A percentile compares a stretch with the other conserved stretches of the same genome.
Evolutionary conservation across 2,113 vertebrate genomes (phyloP).

Genomic region (Cyprinodon variegatus): DNA sequence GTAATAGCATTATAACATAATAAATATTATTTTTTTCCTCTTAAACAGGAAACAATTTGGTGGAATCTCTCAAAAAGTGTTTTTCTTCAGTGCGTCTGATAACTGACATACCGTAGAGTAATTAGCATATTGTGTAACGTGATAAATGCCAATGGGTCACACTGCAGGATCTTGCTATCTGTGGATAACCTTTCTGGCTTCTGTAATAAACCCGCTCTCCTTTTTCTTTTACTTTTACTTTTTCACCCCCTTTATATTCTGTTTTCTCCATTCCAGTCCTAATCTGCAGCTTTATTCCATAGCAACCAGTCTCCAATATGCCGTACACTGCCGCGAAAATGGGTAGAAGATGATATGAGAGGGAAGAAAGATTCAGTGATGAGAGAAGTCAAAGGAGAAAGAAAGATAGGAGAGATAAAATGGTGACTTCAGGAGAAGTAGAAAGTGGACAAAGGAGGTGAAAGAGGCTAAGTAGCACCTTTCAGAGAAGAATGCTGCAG

Average conservation of each 20-base stretch:
- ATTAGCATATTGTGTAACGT: constrained; percentile 28
- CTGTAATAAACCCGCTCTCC: no score
- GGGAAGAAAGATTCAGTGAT: constrained; percentile 16
- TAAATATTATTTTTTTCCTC: background rate
- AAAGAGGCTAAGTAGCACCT: constrained; percentile 12
- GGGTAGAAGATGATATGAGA: constrained; percentile 14
- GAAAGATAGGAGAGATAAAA: constrained; percentile 14
- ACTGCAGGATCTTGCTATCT: constrained; percentile 3
- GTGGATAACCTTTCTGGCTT: background rate
- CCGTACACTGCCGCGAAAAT: constrained; percentile 29
- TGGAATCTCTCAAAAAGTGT: background rate
- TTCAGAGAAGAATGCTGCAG: constrained; percentile 7
- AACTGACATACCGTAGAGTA: constrained; percentile 37
- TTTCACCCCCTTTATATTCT: constrained; percentile 3
- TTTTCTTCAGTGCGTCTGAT: constrained; percentile 15
- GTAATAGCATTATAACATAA: no score
- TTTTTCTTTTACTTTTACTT: background rate
- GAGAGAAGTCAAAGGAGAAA: constrained; percentile 10
- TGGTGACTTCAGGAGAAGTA: constrained; percentile 3
- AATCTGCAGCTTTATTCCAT: constrained; percentile 47
- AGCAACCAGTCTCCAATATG: constrained; percentile 54
- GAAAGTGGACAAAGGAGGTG: constrained; percentile 18
- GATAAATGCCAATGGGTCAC: constrained; percentile 34
- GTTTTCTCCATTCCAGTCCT: constrained; percentile 28
- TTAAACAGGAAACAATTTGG: background rate